Evolutionary conservation across 2,113 vertebrate genomes (phyloP).

Genomic region (Sinocyclocheilus grahami): DNA sequence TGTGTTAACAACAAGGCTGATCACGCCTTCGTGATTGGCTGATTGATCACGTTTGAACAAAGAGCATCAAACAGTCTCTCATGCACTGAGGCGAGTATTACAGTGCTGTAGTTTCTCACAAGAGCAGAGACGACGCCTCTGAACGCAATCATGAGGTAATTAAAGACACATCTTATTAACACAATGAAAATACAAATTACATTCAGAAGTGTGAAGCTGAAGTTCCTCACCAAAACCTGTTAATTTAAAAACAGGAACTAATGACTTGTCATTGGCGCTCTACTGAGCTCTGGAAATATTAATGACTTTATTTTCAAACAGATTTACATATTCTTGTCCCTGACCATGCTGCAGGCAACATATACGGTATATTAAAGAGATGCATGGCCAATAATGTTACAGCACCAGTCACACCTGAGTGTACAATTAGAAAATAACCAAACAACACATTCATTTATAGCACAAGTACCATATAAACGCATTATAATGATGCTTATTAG

Average conservation of each 20-base stretch:
- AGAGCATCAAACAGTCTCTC: neutral
- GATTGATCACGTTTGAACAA: neutral
- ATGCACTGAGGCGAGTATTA: neutral
- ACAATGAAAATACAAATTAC: constrained; percentile 37
- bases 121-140: neutral
- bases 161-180: constrained; percentile 43
- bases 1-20: neutral
- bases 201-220: constrained; percentile 22
- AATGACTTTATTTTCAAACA: constrained; percentile 38
- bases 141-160: constrained; percentile 30
- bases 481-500: neutral
- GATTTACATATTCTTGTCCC: constrained; percentile 17
- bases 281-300: constrained; percentile 19
- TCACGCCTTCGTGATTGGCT: neutral
- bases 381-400: neutral
- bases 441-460: neutral
- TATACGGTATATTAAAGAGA: neutral
- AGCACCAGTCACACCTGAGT: constrained; percentile 1
- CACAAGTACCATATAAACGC: neutral
- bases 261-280: constrained; percentile 40
- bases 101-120: constrained; percentile 9
- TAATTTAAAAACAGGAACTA: constrained; percentile 53
- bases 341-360: constrained; percentile 7
- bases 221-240: constrained; percentile 34
- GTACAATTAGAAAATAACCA: constrained; percentile 22